phyloP scores from a whole-genome alignment of 2,113 vertebrate genomes.

The Eclectus roratus region DNA sequence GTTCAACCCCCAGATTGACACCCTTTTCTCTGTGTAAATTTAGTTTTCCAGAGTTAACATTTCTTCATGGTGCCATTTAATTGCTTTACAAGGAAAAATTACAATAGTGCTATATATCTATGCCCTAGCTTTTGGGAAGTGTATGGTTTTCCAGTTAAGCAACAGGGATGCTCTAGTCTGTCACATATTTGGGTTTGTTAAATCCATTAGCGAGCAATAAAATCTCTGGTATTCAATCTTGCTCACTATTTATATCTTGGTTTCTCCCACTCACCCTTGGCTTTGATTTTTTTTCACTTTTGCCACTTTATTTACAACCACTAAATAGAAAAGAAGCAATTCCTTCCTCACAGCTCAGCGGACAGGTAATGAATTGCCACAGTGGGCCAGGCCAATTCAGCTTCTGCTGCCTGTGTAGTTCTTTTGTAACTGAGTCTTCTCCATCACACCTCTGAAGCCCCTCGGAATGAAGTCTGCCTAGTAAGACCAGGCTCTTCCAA shows the following conservation, averaged over 20 bases:
- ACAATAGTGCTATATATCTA: background rate
- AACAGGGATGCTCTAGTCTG: background rate
- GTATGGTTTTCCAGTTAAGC: constrained; percentile 44
- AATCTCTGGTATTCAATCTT: background rate
- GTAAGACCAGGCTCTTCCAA: background rate
- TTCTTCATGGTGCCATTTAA: background rate
- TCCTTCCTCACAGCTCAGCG: background rate
- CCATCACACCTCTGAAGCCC: background rate
- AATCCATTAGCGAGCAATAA: constrained; percentile 41
- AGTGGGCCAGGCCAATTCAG: background rate
- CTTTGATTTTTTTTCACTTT: background rate
- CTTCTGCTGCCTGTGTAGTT: background rate
- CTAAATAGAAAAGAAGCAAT: background rate
- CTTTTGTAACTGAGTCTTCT: background rate
- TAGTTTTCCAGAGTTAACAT: background rate
- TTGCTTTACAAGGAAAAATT: constrained; percentile 40
- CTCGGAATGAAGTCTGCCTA: background rate
- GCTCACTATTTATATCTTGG: background rate
- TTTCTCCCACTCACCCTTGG: background rate
- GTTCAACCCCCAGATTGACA: background rate
- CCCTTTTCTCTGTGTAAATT: background rate
- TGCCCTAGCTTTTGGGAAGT: constrained; percentile 6
- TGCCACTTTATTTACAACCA: background rate
- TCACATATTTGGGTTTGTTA: constrained; percentile 31
- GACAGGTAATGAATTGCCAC: rapidly evolving